A percentile compares a stretch with the other conserved stretches of the same genome.
phyloP scores from a whole-genome alignment of 2,113 vertebrate genomes.

The Gallinago paraguaiae region DNA sequence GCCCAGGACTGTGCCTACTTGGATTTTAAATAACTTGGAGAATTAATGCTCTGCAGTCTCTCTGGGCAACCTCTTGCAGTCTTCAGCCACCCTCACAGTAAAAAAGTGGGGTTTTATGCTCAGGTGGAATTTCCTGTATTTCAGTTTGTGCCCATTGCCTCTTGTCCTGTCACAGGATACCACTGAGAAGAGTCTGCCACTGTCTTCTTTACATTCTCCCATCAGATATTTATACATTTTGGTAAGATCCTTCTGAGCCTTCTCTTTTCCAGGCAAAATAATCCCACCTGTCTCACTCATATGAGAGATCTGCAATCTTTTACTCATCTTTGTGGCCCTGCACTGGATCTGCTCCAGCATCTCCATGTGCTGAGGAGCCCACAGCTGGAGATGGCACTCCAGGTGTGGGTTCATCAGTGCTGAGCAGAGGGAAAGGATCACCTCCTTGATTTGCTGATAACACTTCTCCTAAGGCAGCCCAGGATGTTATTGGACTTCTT shows the following conservation, averaged over 20 bases:
- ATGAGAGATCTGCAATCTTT: neutral
- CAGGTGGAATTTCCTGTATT: constrained; percentile 17
- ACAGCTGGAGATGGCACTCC: neutral
- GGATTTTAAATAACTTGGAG: neutral
- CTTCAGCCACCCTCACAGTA: neutral
- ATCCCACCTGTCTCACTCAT: neutral
- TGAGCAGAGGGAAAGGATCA: neutral
- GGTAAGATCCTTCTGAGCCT: constrained; percentile 2
- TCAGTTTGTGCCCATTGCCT: constrained; percentile 22
- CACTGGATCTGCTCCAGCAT: neutral
- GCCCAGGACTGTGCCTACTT: neutral
- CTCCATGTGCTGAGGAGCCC: neutral
- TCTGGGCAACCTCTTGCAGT: neutral
- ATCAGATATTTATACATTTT: constrained; percentile 37
- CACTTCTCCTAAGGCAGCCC: neutral
- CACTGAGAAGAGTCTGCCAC: constrained; percentile 24
- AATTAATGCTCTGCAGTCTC: neutral
- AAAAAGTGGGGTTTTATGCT: neutral
- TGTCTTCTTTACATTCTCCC: constrained; percentile 11
- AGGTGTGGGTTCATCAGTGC: neutral
- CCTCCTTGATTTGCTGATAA: neutral
- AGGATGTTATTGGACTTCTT: neutral
- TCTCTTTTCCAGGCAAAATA: constrained; percentile 12
- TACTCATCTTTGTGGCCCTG: neutral
- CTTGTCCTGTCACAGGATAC: constrained; percentile 28